These are phyloP conservation scores for Thera britannica DNA, from an alignment of 2,888 invertebrate genomes.

Conservation along the genomic window DNA sequence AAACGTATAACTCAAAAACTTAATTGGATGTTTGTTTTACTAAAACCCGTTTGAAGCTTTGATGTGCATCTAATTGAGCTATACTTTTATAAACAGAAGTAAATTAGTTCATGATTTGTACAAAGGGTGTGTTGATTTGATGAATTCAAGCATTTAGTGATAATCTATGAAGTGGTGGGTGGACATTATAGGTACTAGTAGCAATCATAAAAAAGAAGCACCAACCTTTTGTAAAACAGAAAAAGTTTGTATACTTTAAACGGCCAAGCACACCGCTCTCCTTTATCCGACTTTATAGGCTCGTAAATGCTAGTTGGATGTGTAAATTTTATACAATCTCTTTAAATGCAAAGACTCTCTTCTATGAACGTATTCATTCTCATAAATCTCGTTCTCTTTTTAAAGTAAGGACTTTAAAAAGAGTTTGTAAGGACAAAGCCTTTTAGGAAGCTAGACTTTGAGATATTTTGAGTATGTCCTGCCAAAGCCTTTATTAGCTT, in stretches of 20 bases:
- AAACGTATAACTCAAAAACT: neutral
- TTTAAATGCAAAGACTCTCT: slow-evolving; percentile 33
- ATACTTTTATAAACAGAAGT: neutral
- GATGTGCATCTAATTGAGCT: neutral
- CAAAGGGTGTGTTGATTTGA: neutral
- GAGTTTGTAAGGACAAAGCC: too few relatives aligned
- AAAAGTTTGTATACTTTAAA: slow-evolving; percentile 36
- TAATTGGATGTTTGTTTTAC: neutral
- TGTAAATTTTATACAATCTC: slow-evolving; percentile 41
- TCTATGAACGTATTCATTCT: slow-evolving; percentile 26
- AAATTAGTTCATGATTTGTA: neutral
- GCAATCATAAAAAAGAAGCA: slow-evolving; percentile 18
- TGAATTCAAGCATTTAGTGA: neutral
- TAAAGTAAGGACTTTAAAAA: neutral
- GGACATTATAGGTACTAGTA: slow-evolving; percentile 5
- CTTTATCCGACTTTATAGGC: slow-evolving; percentile 39
- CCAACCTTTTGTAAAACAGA: slow-evolving; percentile 13
- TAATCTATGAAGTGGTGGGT: slow-evolving; percentile 4
- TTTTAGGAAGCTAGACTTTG: too few relatives aligned
- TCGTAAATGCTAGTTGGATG: slow-evolving; percentile 43
- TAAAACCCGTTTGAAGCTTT: neutral
- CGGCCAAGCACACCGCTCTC: slow-evolving; percentile 36
- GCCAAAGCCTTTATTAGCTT: too few relatives aligned
- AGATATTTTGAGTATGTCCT: too few relatives aligned
- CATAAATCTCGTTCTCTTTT: slow-evolving; percentile 17